phyloP scores from a whole-genome alignment of 2,797 vertebrate genomes.

The Sternarchorhynchus goeldii region DNA sequence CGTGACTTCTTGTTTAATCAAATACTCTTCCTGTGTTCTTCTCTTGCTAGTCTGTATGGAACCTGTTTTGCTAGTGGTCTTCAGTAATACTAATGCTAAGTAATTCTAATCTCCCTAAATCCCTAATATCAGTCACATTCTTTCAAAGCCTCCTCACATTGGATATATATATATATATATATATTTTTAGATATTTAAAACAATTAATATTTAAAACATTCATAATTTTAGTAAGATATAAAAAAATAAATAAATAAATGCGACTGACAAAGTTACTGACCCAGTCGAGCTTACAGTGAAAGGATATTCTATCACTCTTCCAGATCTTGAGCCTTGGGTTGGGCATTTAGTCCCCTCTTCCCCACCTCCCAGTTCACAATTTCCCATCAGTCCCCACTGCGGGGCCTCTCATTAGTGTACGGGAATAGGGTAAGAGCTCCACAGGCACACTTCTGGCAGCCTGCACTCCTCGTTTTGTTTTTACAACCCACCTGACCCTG shows the following conservation, averaged over 20 bases:
- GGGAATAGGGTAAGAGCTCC: constrained; percentile 38
- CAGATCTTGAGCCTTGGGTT: constrained; percentile 13
- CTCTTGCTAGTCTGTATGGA: background rate
- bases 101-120: background rate
- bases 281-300: constrained; percentile 32
- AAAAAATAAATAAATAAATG: background rate
- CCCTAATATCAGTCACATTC: background rate
- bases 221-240: background rate
- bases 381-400: constrained; percentile 49
- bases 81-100: background rate
- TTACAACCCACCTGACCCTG: constrained; percentile 24
- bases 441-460: constrained; percentile 29
- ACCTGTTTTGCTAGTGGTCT: background rate
- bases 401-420: constrained; percentile 43
- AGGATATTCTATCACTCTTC: constrained; percentile 40
- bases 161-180: background rate
- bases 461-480: constrained; percentile 18
- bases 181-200: background rate
- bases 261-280: constrained; percentile 9
- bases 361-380: constrained; percentile 4
- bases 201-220: constrained; percentile 4
- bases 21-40: background rate
- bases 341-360: background rate
- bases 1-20: background rate
- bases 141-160: too few relatives aligned